Percentiles rank a stretch among this genome's conserved stretches.
Evolutionary conservation across 2,797 vertebrate species (phyloP).

Genomic region (Brachyrhaphis roseni): DNA sequence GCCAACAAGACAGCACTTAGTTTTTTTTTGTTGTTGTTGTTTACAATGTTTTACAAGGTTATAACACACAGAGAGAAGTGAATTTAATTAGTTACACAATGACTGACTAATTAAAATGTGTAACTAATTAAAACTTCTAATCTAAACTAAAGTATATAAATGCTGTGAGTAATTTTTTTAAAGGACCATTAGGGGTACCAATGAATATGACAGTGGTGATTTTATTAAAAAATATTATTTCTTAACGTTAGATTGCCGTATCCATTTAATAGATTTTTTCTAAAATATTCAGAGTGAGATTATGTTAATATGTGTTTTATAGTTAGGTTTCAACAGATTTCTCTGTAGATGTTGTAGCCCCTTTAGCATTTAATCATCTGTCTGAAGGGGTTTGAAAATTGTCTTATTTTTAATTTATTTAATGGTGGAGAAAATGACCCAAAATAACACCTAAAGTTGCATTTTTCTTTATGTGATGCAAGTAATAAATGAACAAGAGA

Average conservation of each 20-base stretch:
- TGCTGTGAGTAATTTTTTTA: neutral
- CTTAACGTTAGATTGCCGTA: neutral
- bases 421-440: neutral
- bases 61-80: neutral
- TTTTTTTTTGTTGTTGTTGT: too few species aligned
- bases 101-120: too few species aligned
- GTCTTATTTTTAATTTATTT: neutral
- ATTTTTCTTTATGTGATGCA: neutral
- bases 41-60: neutral
- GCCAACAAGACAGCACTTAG: neutral
- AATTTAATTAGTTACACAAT: too few species aligned
- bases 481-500: conserved; percentile 4
- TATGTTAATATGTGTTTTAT: neutral
- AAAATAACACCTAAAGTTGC: neutral
- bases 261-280: neutral
- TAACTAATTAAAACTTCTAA: too few species aligned
- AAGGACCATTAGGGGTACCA: neutral
- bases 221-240: neutral
- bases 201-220: neutral
- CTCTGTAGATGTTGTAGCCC: neutral
- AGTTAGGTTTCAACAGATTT: neutral
- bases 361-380: neutral
- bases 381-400: neutral
- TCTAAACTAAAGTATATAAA: neutral
- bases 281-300: neutral